Percentiles rank a stretch among this genome's conserved stretches.
phyloP scores from a whole-genome alignment of 2,113 vertebrate genomes.

The Arvicanthis niloticus region DNA sequence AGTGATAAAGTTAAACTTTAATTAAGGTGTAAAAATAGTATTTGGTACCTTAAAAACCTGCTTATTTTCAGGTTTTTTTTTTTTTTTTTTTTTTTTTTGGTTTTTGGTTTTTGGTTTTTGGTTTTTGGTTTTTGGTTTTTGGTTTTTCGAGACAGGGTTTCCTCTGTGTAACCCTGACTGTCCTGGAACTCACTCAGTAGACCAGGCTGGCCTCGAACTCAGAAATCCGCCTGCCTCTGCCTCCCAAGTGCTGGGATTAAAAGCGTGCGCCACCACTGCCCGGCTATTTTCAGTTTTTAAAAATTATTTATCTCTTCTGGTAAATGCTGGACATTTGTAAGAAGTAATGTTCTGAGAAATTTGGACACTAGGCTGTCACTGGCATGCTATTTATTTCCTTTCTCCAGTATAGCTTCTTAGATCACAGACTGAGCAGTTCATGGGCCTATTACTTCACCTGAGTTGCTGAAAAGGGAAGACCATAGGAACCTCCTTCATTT shows the following conservation, averaged over 20 bases:
- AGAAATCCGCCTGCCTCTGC: no score
- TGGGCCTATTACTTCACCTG: not conserved
- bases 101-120: no score
- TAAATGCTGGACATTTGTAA: slow-evolving; percentile 55
- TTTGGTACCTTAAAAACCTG: slow-evolving; percentile 27
- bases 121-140: no score
- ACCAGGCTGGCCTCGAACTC: no score
- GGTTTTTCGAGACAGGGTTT: no score
- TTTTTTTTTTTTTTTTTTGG: no score
- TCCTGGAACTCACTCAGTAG: no score
- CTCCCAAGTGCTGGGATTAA: no score
- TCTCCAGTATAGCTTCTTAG: slow-evolving; percentile 20
- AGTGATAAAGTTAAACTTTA: not conserved
- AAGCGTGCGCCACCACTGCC: no score
- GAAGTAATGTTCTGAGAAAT: slow-evolving; percentile 48
- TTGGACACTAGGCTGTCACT: slow-evolving; percentile 28
- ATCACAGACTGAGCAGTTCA: not conserved
- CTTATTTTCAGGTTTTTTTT: not conserved
- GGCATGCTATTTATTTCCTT: not conserved
- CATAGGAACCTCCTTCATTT: slow-evolving; percentile 8
- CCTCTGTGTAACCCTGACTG: no score
- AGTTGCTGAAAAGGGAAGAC: not conserved
- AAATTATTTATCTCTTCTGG: not conserved
- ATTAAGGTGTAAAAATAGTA: not conserved
- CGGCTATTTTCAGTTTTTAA: not conserved